phyloP scores from a whole-genome alignment of 2,888 invertebrate genomes.

The Lasioglossum pauxillum region DNA sequence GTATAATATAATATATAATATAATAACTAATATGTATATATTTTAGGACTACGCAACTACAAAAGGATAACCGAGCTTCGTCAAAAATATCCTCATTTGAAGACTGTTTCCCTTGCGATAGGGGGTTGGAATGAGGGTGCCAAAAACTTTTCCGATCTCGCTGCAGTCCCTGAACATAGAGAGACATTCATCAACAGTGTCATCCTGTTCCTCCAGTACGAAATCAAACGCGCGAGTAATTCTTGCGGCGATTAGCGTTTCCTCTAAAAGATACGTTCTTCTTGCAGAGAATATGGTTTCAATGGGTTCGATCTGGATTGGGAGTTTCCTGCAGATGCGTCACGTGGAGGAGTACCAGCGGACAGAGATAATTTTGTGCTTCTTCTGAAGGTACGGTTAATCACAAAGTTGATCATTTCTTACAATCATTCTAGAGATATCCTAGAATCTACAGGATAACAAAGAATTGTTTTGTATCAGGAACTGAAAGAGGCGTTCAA shows the following conservation, averaged over 20 bases:
- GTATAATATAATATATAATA: too few species aligned
- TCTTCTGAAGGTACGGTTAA: slow-evolving; percentile 88
- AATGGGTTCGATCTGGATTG: slow-evolving; percentile 93
- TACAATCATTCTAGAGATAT: not conserved
- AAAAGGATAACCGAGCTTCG: slow-evolving; percentile 89
- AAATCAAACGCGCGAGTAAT: not conserved
- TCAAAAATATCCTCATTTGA: slow-evolving; percentile 88
- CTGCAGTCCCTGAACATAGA: slow-evolving; percentile 87
- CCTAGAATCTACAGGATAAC: not conserved
- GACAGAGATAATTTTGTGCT: slow-evolving; percentile 92
- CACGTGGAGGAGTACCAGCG: slow-evolving; percentile 89
- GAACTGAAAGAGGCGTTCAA: slow-evolving; percentile 90
- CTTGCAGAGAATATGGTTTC: slow-evolving; percentile 88
- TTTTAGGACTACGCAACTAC: slow-evolving; percentile 84
- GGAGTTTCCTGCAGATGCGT: slow-evolving; percentile 90
- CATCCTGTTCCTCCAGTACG: slow-evolving; percentile 88
- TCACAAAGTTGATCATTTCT: not conserved
- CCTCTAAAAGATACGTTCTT: slow-evolving; percentile 6
- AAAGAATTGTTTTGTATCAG: slow-evolving; percentile 80
- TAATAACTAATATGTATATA: too few species aligned
- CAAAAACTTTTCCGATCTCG: slow-evolving; percentile 89
- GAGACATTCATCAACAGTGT: slow-evolving; percentile 90
- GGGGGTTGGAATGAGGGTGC: slow-evolving; percentile 98
- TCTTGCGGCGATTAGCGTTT: not conserved
- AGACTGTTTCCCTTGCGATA: slow-evolving; percentile 90